Evolutionary conservation across 2,797 vertebrate genomes (phyloP), one percentile per base, ranked within the genome.

Genomic region (Spheniscus humboldti): DNA sequence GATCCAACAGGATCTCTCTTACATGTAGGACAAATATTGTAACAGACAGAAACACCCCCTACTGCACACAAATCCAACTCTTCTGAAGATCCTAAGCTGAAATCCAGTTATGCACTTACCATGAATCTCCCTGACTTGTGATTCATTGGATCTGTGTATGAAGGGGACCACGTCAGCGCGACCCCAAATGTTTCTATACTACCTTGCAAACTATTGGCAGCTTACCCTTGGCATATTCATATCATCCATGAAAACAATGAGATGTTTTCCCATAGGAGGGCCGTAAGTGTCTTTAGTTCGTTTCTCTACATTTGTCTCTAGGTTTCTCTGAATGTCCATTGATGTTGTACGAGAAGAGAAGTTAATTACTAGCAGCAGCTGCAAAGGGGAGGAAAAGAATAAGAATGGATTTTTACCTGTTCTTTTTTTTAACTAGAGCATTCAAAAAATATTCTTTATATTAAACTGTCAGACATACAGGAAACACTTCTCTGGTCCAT

Each of bases 281-380:
- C 99, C 99, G 0, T 99, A 99, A 2, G 91, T 99, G 75, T 99
- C 99, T 94, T 99, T 99, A 41, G 99, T 99, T 91, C 99, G 98
- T 96, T 99, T 99, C 88, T 99, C 99, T 91, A 99, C 99, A 2
- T 98, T 99, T 62, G 99, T 98, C 95, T 99, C 99, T 53, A 99
- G 74, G 90, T 99, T 99, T 89, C 99, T 98, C 96, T 99, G 99
- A 93, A 99, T 98, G 66, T 99, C 99, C 98, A 99, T 97, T 78
- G 99, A 99, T 6, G 99, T 99, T 52, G 99, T 99, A 91, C 99
- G 99, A 33, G 99, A 99, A 56, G 99, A 99, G 96, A 99, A 99
- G 95, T 98, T 99, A 96, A 99, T 99, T 9, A 97, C 98, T 68
- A 99, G 96, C 90, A 99, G 97, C 41, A 98, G 98, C 99, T 99